A percentile compares a stretch with the other conserved stretches of the same genome.
Evolutionary conservation across 2,113 vertebrate species (phyloP).

Genomic region (Laticauda colubrina): DNA sequence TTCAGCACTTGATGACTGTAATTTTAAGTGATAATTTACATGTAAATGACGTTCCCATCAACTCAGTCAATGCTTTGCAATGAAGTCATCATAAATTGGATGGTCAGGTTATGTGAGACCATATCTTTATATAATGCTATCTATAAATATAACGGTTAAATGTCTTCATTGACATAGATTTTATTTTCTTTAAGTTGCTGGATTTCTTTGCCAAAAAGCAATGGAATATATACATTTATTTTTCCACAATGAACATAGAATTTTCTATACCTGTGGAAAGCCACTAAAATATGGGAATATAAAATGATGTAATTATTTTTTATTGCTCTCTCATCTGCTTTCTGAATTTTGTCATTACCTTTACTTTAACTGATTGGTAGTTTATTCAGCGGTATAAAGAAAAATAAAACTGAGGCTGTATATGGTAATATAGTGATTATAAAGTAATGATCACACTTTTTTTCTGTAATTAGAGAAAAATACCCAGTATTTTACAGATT

Average conservation of each 20-base stretch:
- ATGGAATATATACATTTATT: conserved; percentile 20
- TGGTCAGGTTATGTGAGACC: not conserved
- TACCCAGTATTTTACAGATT: not conserved
- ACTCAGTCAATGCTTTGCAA: not conserved
- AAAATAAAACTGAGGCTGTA: conserved; percentile 19
- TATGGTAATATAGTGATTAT: conserved; percentile 18
- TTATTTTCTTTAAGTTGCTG: conserved; percentile 26
- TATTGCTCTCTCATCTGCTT: not conserved
- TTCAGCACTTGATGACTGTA: not conserved
- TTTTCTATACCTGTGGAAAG: conserved; percentile 6
- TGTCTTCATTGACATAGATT: conserved; percentile 33
- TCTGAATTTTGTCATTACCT: conserved; percentile 31
- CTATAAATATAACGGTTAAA: conserved; percentile 35
- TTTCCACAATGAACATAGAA: conserved; percentile 21
- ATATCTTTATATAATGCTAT: not conserved
- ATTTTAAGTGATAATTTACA: not conserved
- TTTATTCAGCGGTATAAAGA: conserved; percentile 15
- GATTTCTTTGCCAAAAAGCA: conserved; percentile 4
- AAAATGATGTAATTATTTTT: conserved; percentile 21
- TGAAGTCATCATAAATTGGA: not conserved
- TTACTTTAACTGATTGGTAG: conserved; percentile 31
- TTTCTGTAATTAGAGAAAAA: not conserved
- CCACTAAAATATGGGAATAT: not conserved
- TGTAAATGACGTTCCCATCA: not conserved
- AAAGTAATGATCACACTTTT: not conserved